Evolutionary conservation across 2,113 vertebrate species (phyloP), one percentile per base, ranked within the genome.

Genomic region (Fregata magnificens): DNA sequence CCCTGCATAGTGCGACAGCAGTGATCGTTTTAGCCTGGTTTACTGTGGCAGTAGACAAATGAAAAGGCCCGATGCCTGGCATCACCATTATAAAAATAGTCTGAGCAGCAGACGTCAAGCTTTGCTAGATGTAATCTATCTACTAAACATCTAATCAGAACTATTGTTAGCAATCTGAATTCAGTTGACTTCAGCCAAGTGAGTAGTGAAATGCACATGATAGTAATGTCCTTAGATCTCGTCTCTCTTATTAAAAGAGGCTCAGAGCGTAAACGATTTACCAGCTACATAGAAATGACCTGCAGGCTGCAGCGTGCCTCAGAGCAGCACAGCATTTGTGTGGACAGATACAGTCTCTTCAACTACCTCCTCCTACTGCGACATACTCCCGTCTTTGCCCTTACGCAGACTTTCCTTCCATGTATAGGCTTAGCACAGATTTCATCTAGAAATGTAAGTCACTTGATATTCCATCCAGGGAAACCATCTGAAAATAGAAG

Each of bases 331-430:
- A 55, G 44, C 7, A 3, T 53, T 50, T 70, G 25, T 59, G 67
- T 70, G 77, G 42, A n/a, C 19, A 32, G 19, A 36, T 26, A 11
- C 11, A n/a, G 34, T 26, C 53, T 74, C 36, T 62, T 84, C 52
- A 55, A 0, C 32, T 63, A 14, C 22, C 25, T 19, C 22, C 53
- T 82, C 2, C n/a, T 70, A 2, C 61, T 62, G 61, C 0, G 0
- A 49, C 59, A 4, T 2, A 34, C 6, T 12, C 13, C 42, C 16
- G 6, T 47, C 55, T 58, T 49, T 62, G 50, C 40, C 31, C 36
- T 77, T 45, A 11, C 0, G 9, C 52, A 55, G 56, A 5, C 22
- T 63, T 77, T 47, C 16, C 26, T 92, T 86, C 58, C 5, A 19
- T 28, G 11, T 26, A 10, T 22, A 50, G 62, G 19, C 45, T 53